phyloP scores from a whole-genome alignment of 1,140 invertebrate species.

The Euwallacea fornicatus region DNA sequence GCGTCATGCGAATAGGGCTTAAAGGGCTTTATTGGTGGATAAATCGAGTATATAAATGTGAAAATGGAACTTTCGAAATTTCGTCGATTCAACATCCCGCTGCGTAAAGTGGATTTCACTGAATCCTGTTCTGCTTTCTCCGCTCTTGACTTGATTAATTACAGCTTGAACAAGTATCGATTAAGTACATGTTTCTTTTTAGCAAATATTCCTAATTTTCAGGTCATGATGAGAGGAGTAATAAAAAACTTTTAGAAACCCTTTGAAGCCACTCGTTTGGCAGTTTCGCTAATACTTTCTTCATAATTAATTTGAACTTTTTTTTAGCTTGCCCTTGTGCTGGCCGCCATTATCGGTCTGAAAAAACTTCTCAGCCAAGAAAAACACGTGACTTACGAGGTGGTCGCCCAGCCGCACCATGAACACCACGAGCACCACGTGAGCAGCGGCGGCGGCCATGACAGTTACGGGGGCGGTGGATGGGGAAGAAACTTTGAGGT shows the following conservation, averaged over 20 bases:
- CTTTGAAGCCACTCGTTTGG: too few relatives aligned
- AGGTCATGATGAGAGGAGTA: too few relatives aligned
- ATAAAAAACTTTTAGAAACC: too few relatives aligned
- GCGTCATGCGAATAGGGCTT: too few relatives aligned
- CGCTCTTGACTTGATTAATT: slow-evolving; percentile 2
- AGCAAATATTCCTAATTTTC: not conserved
- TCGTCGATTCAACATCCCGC: not conserved
- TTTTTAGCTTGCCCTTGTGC: slow-evolving; percentile 67
- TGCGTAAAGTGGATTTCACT: slow-evolving; percentile 15
- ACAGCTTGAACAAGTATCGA: not conserved
- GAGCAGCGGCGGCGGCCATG: slow-evolving; percentile 53
- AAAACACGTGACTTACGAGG: slow-evolving; percentile 75
- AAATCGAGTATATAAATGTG: too few relatives aligned
- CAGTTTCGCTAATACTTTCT: not conserved
- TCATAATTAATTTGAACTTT: slow-evolving; percentile 9
- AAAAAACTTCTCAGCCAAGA: slow-evolving; percentile 78
- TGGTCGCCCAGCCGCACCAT: slow-evolving; percentile 69
- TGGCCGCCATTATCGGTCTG: slow-evolving; percentile 77
- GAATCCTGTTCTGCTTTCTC: slow-evolving; percentile 20
- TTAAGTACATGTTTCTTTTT: slow-evolving; percentile 1
- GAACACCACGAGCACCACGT: slow-evolving; percentile 55
- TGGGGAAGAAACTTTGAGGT: slow-evolving; percentile 55
- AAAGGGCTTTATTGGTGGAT: too few relatives aligned
- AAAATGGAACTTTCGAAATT: too few relatives aligned
- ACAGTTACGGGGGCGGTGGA: slow-evolving; percentile 59